Conservation (phyloP, 2,888 invertebrate species). For the Baronia brevicornis region DNA sequence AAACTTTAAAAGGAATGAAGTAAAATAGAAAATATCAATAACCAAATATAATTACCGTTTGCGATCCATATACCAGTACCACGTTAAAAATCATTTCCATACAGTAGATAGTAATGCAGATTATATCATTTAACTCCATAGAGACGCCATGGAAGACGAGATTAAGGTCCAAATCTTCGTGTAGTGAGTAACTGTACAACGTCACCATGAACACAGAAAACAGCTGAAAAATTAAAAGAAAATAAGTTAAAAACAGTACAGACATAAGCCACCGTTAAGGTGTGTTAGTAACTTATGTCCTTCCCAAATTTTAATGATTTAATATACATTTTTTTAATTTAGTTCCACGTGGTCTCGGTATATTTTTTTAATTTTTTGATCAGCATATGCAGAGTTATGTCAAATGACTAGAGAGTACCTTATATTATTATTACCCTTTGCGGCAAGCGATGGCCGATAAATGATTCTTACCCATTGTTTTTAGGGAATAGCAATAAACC, state of each 20-base stretch:
- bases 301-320: neutral
- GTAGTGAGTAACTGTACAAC: conserved; percentile 39
- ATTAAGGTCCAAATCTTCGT: conserved; percentile 15
- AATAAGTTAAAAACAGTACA: neutral
- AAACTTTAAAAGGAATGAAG: too few relatives aligned
- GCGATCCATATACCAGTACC: conserved; percentile 45
- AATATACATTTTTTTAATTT: too few relatives aligned
- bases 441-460: too few relatives aligned
- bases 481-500: too few relatives aligned
- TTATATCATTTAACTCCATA: conserved; percentile 26
- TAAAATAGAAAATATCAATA: too few relatives aligned
- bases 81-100: conserved; percentile 41
- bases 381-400: too few relatives aligned
- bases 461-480: too few relatives aligned
- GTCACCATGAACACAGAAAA: conserved; percentile 48
- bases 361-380: too few relatives aligned
- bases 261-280: neutral
- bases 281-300: neutral
- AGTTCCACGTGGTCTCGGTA: too few relatives aligned
- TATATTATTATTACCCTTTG: too few relatives aligned
- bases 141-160: conserved; percentile 32
- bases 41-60: conserved; percentile 37
- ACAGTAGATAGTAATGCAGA: conserved; percentile 40
- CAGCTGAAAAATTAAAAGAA: conserved; percentile 37
- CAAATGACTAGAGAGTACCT: too few relatives aligned